phyloP scores from a whole-genome alignment of 1,140 invertebrate species.

The Argopecten irradians region DNA sequence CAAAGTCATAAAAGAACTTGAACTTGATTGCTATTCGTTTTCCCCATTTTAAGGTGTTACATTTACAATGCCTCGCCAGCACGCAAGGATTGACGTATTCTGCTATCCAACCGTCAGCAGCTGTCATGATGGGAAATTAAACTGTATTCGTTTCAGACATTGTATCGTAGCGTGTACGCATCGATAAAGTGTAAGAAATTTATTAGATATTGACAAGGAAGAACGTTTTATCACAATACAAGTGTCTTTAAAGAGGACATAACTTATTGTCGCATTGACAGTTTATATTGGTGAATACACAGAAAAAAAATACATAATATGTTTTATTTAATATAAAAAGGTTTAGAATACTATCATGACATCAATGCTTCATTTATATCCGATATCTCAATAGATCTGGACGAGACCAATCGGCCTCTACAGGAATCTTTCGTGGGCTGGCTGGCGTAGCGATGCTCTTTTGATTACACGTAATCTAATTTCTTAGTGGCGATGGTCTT shows the following conservation, averaged over 20 bases:
- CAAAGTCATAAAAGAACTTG: no score
- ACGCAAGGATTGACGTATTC: no score
- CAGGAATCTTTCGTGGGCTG: neutral
- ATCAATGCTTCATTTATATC: neutral
- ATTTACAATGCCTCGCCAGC: no score
- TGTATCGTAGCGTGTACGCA: neutral
- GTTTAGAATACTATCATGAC: neutral
- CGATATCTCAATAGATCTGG: neutral
- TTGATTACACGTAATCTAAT: neutral
- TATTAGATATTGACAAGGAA: neutral
- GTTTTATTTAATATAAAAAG: neutral
- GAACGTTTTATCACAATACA: neutral
- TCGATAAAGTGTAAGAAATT: neutral
- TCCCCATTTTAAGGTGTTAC: no score
- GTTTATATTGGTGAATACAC: neutral
- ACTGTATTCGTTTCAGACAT: no score
- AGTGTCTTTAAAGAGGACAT: neutral
- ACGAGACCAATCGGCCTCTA: neutral
- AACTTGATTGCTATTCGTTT: no score
- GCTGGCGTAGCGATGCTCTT: neutral
- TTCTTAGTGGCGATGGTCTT: neutral
- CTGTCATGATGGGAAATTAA: no score
- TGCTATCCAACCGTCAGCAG: no score
- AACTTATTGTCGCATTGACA: neutral
- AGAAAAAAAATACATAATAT: neutral